Conservation (phyloP, 1,140 invertebrate species). For the Caerostris darwini region DNA sequence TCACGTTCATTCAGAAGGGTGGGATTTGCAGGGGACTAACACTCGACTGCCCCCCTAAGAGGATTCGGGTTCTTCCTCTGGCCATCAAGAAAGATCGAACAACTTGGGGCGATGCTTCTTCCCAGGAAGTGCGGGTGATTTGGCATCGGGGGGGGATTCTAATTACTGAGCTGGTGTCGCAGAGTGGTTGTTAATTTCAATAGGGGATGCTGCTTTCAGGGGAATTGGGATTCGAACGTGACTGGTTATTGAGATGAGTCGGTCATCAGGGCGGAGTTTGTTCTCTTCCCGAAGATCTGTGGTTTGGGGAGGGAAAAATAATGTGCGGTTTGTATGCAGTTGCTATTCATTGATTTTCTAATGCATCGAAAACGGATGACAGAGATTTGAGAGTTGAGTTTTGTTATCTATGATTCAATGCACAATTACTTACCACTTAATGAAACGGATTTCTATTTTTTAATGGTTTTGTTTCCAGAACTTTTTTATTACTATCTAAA, state of each 20-base stretch:
- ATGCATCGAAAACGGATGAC: no score
- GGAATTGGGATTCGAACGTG: neutral
- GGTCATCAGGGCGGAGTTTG: neutral
- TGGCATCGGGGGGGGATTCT: no score
- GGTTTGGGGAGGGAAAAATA: neutral
- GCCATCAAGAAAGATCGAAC: neutral
- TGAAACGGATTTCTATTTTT: no score
- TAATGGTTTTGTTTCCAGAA: no score
- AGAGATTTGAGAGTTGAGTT: no score
- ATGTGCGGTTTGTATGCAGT: neutral
- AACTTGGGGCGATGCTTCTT: no score
- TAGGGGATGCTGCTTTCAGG: neutral
- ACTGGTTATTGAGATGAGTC: neutral
- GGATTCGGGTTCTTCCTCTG: neutral
- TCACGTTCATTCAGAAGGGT: no score
- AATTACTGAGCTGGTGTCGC: no score
- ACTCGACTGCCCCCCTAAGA: neutral
- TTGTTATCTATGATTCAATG: no score
- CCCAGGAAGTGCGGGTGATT: no score
- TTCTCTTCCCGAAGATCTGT: neutral
- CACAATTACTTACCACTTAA: no score
- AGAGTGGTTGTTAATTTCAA: neutral
- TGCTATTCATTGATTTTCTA: neutral
- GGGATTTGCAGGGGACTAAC: neutral
- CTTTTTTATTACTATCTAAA: no score